Conservation (phyloP, 1,140 invertebrate genomes). For the Lasaia peninsularis region DNA sequence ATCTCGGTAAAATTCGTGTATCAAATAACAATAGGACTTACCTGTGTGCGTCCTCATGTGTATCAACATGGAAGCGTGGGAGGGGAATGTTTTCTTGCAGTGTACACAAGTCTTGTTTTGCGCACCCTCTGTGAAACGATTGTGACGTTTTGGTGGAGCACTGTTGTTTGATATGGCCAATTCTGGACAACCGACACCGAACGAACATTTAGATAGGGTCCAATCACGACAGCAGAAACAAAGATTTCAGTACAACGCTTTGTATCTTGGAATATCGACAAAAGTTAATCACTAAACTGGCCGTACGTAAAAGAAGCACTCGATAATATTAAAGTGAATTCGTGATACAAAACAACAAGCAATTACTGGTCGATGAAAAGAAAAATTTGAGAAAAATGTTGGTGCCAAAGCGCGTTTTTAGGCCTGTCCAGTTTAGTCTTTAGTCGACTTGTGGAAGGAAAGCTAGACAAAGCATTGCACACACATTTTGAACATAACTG, state of each 20-base stretch:
- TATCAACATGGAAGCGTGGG: slow-evolving; percentile 87
- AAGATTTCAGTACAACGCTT: slow-evolving; percentile 34
- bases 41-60: slow-evolving; percentile 85
- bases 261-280: slow-evolving; percentile 19
- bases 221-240: slow-evolving; percentile 31
- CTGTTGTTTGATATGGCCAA: slow-evolving; percentile 88
- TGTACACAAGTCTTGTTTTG: slow-evolving; percentile 83
- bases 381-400: too few relatives aligned
- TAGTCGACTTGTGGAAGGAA: slow-evolving; percentile 15
- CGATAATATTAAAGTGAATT: too few relatives aligned
- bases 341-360: too few relatives aligned
- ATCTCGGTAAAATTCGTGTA: too few relatives aligned
- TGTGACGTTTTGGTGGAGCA: slow-evolving; percentile 79
- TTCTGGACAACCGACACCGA: slow-evolving; percentile 79
- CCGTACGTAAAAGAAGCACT: too few relatives aligned
- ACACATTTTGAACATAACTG: slow-evolving; percentile 60
- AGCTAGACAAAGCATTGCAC: slow-evolving; percentile 49
- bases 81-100: slow-evolving; percentile 87
- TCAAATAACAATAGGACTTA: slow-evolving; percentile 29
- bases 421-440: slow-evolving; percentile 29
- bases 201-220: slow-evolving; percentile 54
- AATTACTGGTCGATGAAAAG: too few relatives aligned
- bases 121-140: slow-evolving; percentile 78
- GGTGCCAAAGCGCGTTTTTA: too few relatives aligned
- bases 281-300: neutral